phyloP scores from a whole-genome alignment of 2,113 vertebrate genomes.

The Candoia aspera region DNA sequence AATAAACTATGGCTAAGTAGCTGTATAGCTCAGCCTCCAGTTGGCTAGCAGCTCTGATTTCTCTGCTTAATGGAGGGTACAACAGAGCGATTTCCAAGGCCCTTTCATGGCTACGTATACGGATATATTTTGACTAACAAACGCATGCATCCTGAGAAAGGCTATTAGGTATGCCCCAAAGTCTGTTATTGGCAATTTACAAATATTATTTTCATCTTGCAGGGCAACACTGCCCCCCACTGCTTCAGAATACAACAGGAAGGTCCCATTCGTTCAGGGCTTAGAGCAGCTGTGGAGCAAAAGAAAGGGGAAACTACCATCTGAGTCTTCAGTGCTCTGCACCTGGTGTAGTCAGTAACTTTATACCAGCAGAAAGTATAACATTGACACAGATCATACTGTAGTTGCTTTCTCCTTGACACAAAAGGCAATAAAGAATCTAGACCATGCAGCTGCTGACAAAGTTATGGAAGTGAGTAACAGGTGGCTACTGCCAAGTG shows the following conservation, averaged over 20 bases:
- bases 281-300: conserved; percentile 1
- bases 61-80: background rate
- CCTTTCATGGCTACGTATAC: background rate
- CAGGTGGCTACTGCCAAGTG: conserved; percentile 8
- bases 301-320: background rate
- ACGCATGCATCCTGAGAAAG: background rate
- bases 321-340: background rate
- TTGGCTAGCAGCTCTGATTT: background rate
- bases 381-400: background rate
- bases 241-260: background rate
- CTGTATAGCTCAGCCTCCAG: background rate
- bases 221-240: conserved; percentile 1
- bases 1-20: background rate
- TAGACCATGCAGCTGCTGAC: background rate
- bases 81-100: background rate
- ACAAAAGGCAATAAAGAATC: background rate
- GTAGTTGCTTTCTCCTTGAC: background rate
- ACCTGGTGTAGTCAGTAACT: background rate
- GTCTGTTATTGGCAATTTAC: background rate
- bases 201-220: background rate
- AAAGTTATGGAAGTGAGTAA: background rate
- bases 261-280: background rate
- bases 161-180: background rate
- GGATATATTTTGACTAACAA: background rate
- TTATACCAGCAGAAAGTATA: conserved; percentile 8